Evolutionary conservation across 1,140 invertebrate species (phyloP), one percentile per base, ranked within the genome.

Genomic region (Zaprionus capensis): DNA sequence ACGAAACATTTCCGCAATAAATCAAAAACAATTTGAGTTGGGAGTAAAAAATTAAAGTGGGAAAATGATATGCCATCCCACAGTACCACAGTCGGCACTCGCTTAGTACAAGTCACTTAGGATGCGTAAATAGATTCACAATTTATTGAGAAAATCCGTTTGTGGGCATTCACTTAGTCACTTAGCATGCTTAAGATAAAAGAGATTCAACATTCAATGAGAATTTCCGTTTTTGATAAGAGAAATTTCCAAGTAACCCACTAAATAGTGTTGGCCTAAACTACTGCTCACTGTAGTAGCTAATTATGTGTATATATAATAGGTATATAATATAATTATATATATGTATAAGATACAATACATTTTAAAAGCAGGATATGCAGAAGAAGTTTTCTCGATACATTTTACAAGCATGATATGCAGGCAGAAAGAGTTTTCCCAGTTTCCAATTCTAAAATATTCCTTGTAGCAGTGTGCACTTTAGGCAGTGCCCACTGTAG

Each of bases 1-100:
- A 31, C 26, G 28, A 71, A 65, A 65, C 53, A 67, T 66, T 72
- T 38, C 41, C 55, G 58, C 24, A 58, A 55, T 53, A 67, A 69
- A 71, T 46, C 38, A 59, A 53, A 58, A 71, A 44, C 41, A 58
- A 70, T 49, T 64, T 34, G n/a, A 46, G 17, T 24, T 51, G 12
- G n/a, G n/a, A 46, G n/a, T 17, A 44, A 46, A 57, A 31, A 53
- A 14, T 20, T 34, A 68, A 67, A 44, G 20, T 22, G 20, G 0
- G 20, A 11, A 51, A 12, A 51, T 51, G 46, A 51, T 51, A 51
- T 24, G 22, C 1, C 46, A 51, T 2, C 17, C 20, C 20, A 24
- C 1, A 41, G 15, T 51, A 20, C 3, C 2, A 51, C 46, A 14
- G 46, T 51, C 12, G 20, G 46, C 46, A 51, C 0, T 24, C 20